Evolutionary conservation across 2,797 vertebrate species (phyloP), one percentile per base, ranked within the genome.

Genomic region (Sebastes iracundus): DNA sequence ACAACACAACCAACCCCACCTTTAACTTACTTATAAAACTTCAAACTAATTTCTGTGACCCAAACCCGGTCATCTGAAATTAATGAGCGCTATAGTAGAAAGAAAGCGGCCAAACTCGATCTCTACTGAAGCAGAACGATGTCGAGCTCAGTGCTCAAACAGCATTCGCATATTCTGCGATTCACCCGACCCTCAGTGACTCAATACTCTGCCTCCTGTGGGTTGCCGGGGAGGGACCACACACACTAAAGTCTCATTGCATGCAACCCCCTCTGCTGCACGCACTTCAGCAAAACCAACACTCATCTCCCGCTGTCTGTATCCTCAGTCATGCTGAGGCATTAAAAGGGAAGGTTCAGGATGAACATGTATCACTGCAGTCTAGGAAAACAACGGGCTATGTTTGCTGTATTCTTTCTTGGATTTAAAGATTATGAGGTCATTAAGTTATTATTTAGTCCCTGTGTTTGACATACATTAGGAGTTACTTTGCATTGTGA

Each of bases 41-140:
- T 56, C 32, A 16, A 23, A 63, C 6, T 20, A 4, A 72, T 14
- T 20, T 46, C 56, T 63, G 20, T 23, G 8, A 22, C 3, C 20
- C 49, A n/a, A n/a, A 52, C 55, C 12, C 55, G 35, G 28, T 61
- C 11, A 79, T 53, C 53, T 71, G 53, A 62, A 72, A 60, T 49
- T 22, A 72, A 65, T 38, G 30, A 53, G n/a, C 10, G 22, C 32
- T 4, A 8, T 6, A 10, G 42, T 18, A 32, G 72, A 77, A 6
- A 32, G 32, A 42, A 55, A 53, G 61, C 67, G 25, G 33, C 28
- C 22, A 35, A 38, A 58, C 35, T 70, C 71, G 46, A 77, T 67
- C 65, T 68, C 59, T 60, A 68, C 77, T 59, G 76, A 84, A 77
- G 74, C 68, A 61, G 72, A 84, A 84, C 25, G 10, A 46, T 28